Evolutionary conservation across 2,797 vertebrate genomes (phyloP).

Genomic region (Pseudochirops corinnae): DNA sequence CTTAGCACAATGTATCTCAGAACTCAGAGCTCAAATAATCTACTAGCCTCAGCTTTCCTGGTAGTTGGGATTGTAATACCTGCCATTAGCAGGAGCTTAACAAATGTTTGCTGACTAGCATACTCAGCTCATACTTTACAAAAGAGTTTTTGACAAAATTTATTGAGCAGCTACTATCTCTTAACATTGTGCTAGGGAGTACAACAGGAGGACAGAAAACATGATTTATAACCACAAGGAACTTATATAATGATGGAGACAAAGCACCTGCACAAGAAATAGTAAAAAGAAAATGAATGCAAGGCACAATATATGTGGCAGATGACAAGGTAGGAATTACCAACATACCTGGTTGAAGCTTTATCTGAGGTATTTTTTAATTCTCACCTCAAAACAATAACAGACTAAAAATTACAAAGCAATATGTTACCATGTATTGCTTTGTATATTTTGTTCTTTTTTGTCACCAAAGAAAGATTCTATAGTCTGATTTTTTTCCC

Average conservation of each 20-base stretch:
- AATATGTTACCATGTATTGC: not conserved
- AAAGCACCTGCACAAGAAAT: not conserved
- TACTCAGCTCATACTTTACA: not conserved
- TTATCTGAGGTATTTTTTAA: not conserved
- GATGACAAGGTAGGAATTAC: not conserved
- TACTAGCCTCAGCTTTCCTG: not conserved
- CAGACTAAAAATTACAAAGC: not conserved
- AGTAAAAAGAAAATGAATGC: not conserved
- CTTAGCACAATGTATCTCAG: not conserved
- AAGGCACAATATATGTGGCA: not conserved
- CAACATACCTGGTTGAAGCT: not conserved
- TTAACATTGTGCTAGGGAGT: not conserved
- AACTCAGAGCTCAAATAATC: not conserved
- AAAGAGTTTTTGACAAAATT: not conserved
- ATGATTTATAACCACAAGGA: not conserved
- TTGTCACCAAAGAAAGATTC: too few relatives aligned
- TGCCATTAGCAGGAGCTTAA: not conserved
- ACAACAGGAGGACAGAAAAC: not conserved
- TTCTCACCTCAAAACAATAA: not conserved
- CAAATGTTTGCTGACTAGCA: not conserved
- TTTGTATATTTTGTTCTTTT: too few relatives aligned
- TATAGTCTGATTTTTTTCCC: too few relatives aligned
- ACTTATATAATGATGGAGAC: not conserved
- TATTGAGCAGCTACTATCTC: not conserved
- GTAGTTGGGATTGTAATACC: not conserved